Evolutionary conservation across 2,113 vertebrate species (phyloP).

Genomic region (Willisornis vidua): DNA sequence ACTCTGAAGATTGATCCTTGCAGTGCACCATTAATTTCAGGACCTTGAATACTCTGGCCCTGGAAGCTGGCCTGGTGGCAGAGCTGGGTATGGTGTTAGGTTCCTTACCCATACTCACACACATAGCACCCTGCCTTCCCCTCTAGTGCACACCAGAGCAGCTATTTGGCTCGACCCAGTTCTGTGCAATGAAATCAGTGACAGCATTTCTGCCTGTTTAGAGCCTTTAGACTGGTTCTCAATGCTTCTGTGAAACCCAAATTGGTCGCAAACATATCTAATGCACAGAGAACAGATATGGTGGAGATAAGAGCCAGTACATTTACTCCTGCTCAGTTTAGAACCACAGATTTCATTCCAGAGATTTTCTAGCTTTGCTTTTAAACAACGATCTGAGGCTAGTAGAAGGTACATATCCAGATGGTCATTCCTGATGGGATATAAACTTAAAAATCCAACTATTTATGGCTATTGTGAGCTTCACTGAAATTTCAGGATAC

Average conservation of each 20-base stretch:
- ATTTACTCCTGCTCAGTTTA: background rate
- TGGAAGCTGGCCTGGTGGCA: background rate
- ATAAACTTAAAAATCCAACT: background rate
- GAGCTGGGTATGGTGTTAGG: background rate
- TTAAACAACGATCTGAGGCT: background rate
- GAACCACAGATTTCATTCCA: background rate
- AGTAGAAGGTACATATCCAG: background rate
- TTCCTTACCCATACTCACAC: background rate
- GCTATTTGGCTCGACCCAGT: background rate
- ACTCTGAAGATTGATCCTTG: background rate
- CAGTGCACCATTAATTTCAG: background rate
- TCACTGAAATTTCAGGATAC: background rate
- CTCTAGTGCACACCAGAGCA: background rate
- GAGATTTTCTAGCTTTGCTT: background rate
- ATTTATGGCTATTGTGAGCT: background rate
- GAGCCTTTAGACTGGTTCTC: background rate
- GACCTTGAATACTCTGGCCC: background rate
- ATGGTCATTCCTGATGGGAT: background rate
- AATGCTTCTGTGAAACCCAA: background rate
- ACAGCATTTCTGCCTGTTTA: background rate
- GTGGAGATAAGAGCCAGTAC: background rate
- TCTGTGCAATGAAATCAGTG: background rate
- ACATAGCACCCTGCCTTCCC: background rate
- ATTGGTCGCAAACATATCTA: background rate
- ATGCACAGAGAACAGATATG: background rate